Percentiles rank a stretch among this genome's conserved stretches.
Conservation (phyloP, 2,113 vertebrate genomes). For the Bothrops jararaca region DNA sequence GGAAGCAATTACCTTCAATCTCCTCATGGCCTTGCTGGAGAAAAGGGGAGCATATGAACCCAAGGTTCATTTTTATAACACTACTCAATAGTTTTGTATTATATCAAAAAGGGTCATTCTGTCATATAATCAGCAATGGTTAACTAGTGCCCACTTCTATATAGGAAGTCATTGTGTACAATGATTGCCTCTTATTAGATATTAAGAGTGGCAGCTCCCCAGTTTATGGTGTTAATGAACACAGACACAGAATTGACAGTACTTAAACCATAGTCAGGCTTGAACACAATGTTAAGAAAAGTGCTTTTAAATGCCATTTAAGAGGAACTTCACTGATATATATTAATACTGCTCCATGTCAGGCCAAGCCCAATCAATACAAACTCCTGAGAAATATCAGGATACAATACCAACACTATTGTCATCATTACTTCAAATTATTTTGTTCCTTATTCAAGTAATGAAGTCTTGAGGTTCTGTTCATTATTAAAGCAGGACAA, state of each 20-base stretch:
- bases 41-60: neutral
- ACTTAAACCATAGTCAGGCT: constrained; percentile 42
- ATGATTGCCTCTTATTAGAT: neutral
- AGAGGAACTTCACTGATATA: constrained; percentile 39
- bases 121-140: neutral
- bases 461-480: constrained; percentile 39
- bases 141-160: neutral
- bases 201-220: neutral
- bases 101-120: neutral
- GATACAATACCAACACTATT: constrained; percentile 12
- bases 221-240: neutral
- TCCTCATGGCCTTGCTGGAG: neutral
- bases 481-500: constrained; percentile 60
- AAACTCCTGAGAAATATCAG: constrained; percentile 32
- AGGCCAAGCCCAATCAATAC: constrained; percentile 36
- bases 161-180: neutral
- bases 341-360: constrained; percentile 49
- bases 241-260: neutral
- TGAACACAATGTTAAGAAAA: constrained; percentile 47
- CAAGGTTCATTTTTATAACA: neutral
- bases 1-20: neutral
- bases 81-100: neutral
- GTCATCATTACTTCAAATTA: constrained; percentile 40
- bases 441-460: constrained; percentile 42
- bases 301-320: constrained; percentile 53